These are phyloP conservation scores for Diuraphis noxia DNA, from an alignment of 1,140 invertebrate species.

Conservation along the genomic window DNA sequence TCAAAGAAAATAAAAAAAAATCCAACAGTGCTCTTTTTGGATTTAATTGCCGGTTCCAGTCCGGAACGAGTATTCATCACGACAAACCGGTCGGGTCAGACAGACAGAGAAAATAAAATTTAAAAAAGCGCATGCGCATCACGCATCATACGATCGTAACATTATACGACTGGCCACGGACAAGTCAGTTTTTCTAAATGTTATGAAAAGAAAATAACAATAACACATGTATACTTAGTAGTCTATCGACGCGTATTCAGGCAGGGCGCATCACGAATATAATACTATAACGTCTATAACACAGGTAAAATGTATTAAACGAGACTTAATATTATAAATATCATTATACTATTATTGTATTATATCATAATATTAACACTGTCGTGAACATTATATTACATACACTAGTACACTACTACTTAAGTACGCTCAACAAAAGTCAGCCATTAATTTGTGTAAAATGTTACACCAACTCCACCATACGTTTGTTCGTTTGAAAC, in stretches of 20 bases:
- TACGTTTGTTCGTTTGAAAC: neutral
- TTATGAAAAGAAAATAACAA: neutral
- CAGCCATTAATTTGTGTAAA: neutral
- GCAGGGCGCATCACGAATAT: neutral
- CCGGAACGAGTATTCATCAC: neutral
- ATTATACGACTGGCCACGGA: neutral
- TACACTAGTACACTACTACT: neutral
- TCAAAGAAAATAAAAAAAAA: constrained; percentile 4
- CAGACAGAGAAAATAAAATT: neutral
- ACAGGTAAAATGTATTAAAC: neutral
- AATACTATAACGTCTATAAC: neutral
- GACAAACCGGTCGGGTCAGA: neutral
- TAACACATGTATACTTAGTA: neutral
- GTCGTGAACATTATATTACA: neutral
- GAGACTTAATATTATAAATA: neutral
- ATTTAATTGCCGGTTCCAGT: constrained; percentile 47
- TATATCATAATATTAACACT: neutral
- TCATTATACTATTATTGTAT: neutral
- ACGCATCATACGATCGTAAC: neutral
- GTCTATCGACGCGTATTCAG: neutral
- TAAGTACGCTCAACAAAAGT: neutral
- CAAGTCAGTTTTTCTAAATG: neutral
- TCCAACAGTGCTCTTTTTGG: constrained; percentile 28
- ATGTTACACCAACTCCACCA: neutral
- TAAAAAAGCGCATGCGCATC: neutral